Conservation (phyloP, 2,113 vertebrate species). For the Stomatorhinus ivindoensis region DNA sequence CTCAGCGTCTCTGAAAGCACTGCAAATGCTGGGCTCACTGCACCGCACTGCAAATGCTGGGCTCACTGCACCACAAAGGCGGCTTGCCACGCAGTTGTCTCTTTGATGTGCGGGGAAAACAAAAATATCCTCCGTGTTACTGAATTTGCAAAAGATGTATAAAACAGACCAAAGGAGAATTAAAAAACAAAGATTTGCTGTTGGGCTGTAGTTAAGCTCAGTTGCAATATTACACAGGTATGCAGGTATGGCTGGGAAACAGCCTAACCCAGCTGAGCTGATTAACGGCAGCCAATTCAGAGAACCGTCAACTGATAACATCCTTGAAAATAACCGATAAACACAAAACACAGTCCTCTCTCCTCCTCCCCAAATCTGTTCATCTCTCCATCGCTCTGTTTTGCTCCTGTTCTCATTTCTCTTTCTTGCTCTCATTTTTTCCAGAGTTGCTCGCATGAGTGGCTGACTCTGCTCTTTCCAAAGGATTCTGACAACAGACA, state of each 20-base stretch:
- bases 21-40: background rate
- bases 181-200: background rate
- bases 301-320: background rate
- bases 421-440: conserved; percentile 1
- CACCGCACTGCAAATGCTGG: background rate
- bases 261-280: background rate
- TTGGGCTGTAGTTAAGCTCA: background rate
- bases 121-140: background rate
- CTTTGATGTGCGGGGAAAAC: background rate
- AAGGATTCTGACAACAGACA: conserved; percentile 7
- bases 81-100: background rate
- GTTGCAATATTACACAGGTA: background rate
- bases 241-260: background rate
- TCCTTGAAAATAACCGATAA: background rate
- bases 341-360: background rate
- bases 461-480: conserved; percentile 15
- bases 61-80: background rate
- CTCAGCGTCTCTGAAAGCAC: background rate
- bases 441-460: background rate
- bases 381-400: background rate
- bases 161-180: background rate
- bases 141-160: background rate
- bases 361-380: background rate
- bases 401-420: background rate
- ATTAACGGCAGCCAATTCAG: background rate